Conservation (phyloP, 30 jellyfish, hydroid and myxozoan genomes). For the Aurelia aurita complex sp. Pacific region DNA sequence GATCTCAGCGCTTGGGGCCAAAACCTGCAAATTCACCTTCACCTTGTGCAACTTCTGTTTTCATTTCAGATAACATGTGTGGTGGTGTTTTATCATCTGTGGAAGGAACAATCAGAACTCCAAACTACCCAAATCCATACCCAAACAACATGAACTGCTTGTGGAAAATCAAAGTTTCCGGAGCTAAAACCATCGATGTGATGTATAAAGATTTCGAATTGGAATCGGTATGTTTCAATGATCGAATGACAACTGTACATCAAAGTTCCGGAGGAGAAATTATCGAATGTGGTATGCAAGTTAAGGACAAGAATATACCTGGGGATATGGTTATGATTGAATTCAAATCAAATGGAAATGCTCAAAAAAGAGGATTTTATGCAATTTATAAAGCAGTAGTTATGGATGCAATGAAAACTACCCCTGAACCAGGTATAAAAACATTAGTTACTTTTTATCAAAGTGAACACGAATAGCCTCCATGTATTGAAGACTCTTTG, state of each 20-base stretch:
- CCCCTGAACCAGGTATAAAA: too few species aligned
- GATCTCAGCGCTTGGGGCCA: too few species aligned
- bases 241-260: conserved; percentile 11
- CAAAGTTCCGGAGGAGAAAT: neutral
- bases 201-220: neutral
- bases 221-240: conserved; percentile 15
- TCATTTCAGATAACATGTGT: too few species aligned
- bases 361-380: neutral
- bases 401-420: neutral
- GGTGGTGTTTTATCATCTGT: too few species aligned
- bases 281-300: neutral
- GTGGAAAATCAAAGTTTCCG: conserved; percentile 51
- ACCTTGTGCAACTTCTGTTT: too few species aligned
- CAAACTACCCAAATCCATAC: conserved; percentile 21
- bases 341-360: conserved; percentile 7
- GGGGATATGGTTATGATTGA: neutral
- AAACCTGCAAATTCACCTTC: too few species aligned
- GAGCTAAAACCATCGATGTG: conserved; percentile 21
- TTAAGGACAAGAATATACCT: too few species aligned
- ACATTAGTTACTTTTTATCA: neutral
- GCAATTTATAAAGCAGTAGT: neutral
- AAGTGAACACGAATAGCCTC: neutral
- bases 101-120: neutral
- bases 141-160: conserved; percentile 33
- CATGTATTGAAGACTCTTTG: too few species aligned